Conservation (phyloP, 2,888 invertebrate species). For the Dryocosmus kuriphilus region DNA sequence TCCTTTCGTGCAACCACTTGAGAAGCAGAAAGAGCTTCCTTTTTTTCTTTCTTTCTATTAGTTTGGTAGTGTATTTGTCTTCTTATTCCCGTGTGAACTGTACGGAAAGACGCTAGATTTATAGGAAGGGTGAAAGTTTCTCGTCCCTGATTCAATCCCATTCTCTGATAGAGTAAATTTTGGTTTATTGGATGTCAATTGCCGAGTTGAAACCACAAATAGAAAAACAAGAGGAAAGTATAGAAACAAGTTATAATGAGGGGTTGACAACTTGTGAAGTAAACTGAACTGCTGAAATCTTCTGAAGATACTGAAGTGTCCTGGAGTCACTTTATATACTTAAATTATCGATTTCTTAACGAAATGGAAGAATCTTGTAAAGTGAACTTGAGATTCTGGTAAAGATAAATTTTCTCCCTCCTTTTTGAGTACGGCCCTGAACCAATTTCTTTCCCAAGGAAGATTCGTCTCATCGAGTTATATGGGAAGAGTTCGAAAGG, state of each 20-base stretch:
- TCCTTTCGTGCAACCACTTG: background rate
- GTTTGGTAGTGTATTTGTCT: background rate
- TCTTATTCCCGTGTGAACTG: background rate
- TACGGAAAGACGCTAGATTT: background rate
- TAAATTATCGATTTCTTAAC: background rate
- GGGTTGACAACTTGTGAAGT: too few relatives aligned
- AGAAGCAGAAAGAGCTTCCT: conserved; percentile 2
- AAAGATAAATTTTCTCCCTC: background rate
- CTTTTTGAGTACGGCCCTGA: background rate
- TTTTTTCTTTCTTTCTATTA: conserved; percentile 1
- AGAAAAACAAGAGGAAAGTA: too few relatives aligned
- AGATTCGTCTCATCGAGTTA: conserved; percentile 23
- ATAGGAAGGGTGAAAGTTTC: background rate
- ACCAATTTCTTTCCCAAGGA: background rate
- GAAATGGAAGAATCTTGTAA: background rate
- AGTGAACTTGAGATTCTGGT: background rate
- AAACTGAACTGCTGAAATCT: too few relatives aligned
- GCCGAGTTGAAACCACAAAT: too few relatives aligned
- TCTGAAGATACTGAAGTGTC: too few relatives aligned
- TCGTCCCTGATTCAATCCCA: background rate
- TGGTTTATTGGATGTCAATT: background rate
- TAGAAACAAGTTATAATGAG: too few relatives aligned
- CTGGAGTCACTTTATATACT: too few relatives aligned
- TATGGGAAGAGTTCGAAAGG: conserved; percentile 18
- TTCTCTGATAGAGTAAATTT: background rate